Percentiles rank a stretch among this genome's conserved stretches.
phyloP scores from a whole-genome alignment of 2,797 vertebrate genomes.

The Sylvia borin region DNA sequence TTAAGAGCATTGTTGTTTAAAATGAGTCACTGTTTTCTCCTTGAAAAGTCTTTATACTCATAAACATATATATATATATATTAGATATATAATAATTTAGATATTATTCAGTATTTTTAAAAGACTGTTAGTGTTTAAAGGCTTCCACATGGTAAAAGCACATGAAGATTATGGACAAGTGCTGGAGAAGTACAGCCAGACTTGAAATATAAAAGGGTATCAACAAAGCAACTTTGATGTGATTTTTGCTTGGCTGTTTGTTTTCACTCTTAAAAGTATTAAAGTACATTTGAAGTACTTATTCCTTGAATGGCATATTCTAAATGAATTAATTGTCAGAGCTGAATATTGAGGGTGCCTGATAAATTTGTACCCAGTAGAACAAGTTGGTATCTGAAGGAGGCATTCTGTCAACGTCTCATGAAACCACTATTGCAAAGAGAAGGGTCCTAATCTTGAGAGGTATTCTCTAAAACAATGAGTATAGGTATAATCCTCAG shows the following conservation, averaged over 20 bases:
- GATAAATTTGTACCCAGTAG: fast-evolving
- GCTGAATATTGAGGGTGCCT: not conserved
- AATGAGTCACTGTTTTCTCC: not conserved
- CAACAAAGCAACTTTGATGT: not conserved
- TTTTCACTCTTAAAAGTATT: not conserved
- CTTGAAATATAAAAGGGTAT: not conserved
- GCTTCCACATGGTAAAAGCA: not conserved
- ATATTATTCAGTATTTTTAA: not conserved
- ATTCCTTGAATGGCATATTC: not conserved
- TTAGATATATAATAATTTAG: not conserved
- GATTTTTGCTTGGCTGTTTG: not conserved
- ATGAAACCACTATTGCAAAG: not conserved
- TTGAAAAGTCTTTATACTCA: not conserved
- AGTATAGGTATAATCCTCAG: not conserved
- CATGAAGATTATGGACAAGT: not conserved
- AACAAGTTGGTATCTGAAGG: not conserved
- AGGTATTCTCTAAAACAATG: not conserved
- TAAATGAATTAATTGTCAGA: not conserved
- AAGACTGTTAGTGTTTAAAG: not conserved
- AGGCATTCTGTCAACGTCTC: not conserved
- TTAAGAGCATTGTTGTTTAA: not conserved
- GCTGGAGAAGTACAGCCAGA: not conserved
- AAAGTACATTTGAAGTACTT: not conserved
- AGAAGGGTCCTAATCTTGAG: not conserved
- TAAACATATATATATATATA: no score